Evolutionary conservation across 2,888 invertebrate genomes (phyloP).

Genomic region (Brachylomia viminalis): DNA sequence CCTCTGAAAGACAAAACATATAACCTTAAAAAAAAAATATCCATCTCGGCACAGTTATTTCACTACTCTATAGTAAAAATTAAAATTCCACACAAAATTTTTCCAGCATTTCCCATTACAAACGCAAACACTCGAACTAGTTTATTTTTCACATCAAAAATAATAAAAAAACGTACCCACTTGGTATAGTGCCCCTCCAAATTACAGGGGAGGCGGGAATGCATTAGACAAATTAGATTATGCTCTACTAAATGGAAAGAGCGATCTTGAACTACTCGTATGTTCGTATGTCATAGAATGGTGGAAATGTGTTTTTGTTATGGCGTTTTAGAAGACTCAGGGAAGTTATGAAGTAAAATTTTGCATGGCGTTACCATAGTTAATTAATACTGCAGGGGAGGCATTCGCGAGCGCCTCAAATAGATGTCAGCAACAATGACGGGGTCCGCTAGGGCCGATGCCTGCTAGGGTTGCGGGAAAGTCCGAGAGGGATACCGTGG

Average conservation of each 20-base stretch:
- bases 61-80: not conserved
- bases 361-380: too few species aligned
- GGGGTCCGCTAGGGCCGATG: too few species aligned
- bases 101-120: conserved; percentile 37
- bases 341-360: not conserved
- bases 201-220: conserved; percentile 53
- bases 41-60: not conserved
- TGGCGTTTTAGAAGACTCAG: not conserved
- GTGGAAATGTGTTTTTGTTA: conserved; percentile 1
- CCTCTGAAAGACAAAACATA: not conserved
- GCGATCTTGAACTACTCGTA: conserved; percentile 4
- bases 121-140: conserved; percentile 51
- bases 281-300: not conserved
- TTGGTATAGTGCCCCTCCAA: conserved; percentile 34
- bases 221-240: conserved; percentile 73
- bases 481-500: too few species aligned
- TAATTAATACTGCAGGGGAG: too few species aligned
- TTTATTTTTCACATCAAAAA: conserved; percentile 51
- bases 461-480: too few species aligned
- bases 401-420: too few species aligned
- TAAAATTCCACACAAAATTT: not conserved
- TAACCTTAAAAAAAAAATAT: not conserved
- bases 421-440: too few species aligned
- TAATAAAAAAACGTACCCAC: conserved; percentile 51
- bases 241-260: conserved; percentile 53